A percentile compares a stretch with the other conserved stretches of the same genome.
phyloP scores from a whole-genome alignment of 1,140 invertebrate species.

The Hycleus phaleratus region DNA sequence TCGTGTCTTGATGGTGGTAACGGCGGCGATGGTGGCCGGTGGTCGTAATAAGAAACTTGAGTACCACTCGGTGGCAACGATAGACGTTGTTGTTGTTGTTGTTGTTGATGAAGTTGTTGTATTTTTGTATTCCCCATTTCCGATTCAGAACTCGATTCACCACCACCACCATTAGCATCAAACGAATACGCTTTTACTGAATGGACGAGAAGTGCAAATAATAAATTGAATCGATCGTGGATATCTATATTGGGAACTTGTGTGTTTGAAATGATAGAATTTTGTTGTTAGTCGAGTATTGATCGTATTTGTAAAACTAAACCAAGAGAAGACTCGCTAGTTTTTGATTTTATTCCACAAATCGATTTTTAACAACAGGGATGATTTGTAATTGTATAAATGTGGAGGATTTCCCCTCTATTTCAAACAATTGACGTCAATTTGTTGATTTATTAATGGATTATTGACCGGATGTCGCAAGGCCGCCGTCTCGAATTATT shows the following conservation, averaged over 20 bases:
- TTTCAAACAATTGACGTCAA: too few relatives aligned
- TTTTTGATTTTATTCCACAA: too few relatives aligned
- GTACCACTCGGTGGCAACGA: slow-evolving; percentile 2
- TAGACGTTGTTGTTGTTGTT: slow-evolving; percentile 4
- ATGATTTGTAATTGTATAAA: too few relatives aligned
- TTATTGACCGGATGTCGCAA: too few relatives aligned
- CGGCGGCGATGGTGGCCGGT: neutral
- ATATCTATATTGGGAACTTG: neutral
- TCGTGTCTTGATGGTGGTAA: slow-evolving; percentile 38
- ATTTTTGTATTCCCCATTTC: slow-evolving; percentile 53
- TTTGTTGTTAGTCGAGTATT: too few relatives aligned
- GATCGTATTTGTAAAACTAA: too few relatives aligned
- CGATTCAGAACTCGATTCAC: slow-evolving; percentile 54
- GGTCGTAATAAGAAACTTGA: slow-evolving; percentile 4
- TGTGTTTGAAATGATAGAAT: too few relatives aligned
- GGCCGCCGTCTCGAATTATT: too few relatives aligned
- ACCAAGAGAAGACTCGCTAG: too few relatives aligned
- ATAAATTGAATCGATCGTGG: slow-evolving; percentile 1
- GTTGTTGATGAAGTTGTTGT: slow-evolving; percentile 3
- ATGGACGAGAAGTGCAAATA: slow-evolving; percentile 14
- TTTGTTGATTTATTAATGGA: too few relatives aligned
- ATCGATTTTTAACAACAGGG: too few relatives aligned
- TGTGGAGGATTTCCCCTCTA: too few relatives aligned
- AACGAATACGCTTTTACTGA: slow-evolving; percentile 52
- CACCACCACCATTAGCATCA: slow-evolving; percentile 38